Evolutionary conservation across 1,140 invertebrate species (phyloP), one percentile per base, ranked within the genome.

Genomic region (Colletes gigas): DNA sequence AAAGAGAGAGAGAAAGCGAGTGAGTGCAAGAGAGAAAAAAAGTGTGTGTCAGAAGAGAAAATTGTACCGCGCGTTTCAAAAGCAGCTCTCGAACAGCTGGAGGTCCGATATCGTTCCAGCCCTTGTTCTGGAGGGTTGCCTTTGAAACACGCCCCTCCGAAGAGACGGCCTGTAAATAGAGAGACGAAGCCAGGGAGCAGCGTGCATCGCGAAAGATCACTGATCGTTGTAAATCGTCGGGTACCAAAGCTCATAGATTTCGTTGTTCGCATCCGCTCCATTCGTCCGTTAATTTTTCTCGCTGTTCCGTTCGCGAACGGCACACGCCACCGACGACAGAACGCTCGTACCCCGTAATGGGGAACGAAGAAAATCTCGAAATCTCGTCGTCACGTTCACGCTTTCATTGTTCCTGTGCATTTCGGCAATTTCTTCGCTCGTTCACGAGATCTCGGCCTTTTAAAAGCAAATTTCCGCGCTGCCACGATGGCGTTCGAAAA

Each of bases 11-110:
- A 82, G 69, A 71, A 47, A 83, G 41, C 63, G 82, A 66, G n/a
- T 1, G 76, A 21, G 55, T 4, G 54, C 14, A 41, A 60, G 54
- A 81, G 55, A 68, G 73, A 54, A 14, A 47, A 47, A 21, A 39
- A 19, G n/a, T 10, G 50, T 44, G 44, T 50, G 50, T 50, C 10
- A 10, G 10, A 50, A 47, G 71, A 65, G 39, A 77, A 50, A n/a
- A 82, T 77, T 83, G 74, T 83, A 82, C 70, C 71, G 81, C 71
- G 66, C 50, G 72, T 87, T 81, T 86, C 82, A 87, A 86, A 84
- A 74, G 60, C 72, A 47, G 72, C 55, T 14, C 30, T 47, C 39
- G 50, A 12, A 41, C 60, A 73, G 77, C 50, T 65, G 77, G 50
- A 39, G n/a, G 19, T 17, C 52, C 10, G 52, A 19, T 21, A 69